Conservation (phyloP, 2,888 invertebrate genomes). For the Meganola albula region DNA sequence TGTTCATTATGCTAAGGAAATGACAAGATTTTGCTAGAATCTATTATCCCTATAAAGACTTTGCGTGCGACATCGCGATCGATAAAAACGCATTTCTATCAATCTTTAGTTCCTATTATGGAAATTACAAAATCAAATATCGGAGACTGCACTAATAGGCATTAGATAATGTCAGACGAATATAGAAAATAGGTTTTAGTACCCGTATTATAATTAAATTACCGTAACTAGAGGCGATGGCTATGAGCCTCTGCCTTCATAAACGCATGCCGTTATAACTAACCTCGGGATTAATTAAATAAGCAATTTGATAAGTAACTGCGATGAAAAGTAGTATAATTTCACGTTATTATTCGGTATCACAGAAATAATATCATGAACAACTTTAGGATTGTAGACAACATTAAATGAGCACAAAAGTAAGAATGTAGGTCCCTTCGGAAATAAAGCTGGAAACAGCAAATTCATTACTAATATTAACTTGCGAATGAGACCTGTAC, state of each 20-base stretch:
- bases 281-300: too few species aligned
- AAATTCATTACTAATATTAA: conserved; percentile 12
- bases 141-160: conserved; percentile 3
- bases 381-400: neutral
- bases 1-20: conserved; percentile 70
- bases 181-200: conserved; percentile 1
- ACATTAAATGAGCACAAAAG: neutral
- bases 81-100: conserved; percentile 32
- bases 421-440: too few species aligned
- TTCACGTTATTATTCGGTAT: neutral
- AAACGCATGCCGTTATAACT: too few species aligned
- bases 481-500: conserved; percentile 11
- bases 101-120: conserved; percentile 30
- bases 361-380: neutral
- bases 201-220: neutral
- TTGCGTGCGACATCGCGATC: conserved; percentile 14
- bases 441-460: too few species aligned
- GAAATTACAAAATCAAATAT: conserved; percentile 25
- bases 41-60: conserved; percentile 53
- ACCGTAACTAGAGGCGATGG: too few species aligned
- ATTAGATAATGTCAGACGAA: conserved; percentile 1
- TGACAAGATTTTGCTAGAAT: conserved; percentile 63
- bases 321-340: neutral
- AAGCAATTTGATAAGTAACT: neutral
- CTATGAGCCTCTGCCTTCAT: too few species aligned